Evolutionary conservation across 2,797 vertebrate genomes (phyloP), one percentile per base, ranked within the genome.

Genomic region (Myotis planiceps): DNA sequence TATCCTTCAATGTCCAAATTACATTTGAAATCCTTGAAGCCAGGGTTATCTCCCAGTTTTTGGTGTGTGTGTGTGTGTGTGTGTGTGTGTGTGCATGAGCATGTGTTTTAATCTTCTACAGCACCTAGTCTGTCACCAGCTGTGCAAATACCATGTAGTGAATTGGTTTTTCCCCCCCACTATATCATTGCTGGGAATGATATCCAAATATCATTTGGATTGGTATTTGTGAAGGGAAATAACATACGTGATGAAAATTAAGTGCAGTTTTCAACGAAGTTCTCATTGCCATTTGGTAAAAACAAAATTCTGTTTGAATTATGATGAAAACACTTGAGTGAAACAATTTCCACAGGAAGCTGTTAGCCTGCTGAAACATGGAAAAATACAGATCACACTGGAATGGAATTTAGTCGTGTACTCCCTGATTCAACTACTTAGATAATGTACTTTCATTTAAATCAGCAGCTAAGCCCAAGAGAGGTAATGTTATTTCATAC

Each of bases 371-470:
- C 89, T 98, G 96, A 98, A 98, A 94, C 84, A 96, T 91, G 94
- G 96, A 97, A 96, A 97, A 97, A 97, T 97, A 98, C 88, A 97
- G 97, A 98, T 98, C 95, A 97, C 66, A n/a, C 58, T 97, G 96
- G 97, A 98, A 98, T 97, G 96, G 95, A 95, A 85, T 97, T 97
- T 90, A 90, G 92, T 97, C 97, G 81, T 97, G 89, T 97, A 96
- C 92, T 97, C 92, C 94, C 97, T 98, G 97, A 98, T 98, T 98
- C 98, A 97, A 97, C 97, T 96, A 97, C 95, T 98, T 98, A 98
- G 95, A 97, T 97, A 97, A 96, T 97, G 97, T 96, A 94, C 96
- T 98, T 98, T 97, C 97, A 98, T 98, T 98, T 98, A 97, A 97
- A 96, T 98, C 96, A 97, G 96, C 96, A 97, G 96, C 85, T 97